Percentiles rank a stretch among this genome's conserved stretches.
Evolutionary conservation across 2,113 vertebrate genomes (phyloP).

Genomic region (Opisthocomus hoazin): DNA sequence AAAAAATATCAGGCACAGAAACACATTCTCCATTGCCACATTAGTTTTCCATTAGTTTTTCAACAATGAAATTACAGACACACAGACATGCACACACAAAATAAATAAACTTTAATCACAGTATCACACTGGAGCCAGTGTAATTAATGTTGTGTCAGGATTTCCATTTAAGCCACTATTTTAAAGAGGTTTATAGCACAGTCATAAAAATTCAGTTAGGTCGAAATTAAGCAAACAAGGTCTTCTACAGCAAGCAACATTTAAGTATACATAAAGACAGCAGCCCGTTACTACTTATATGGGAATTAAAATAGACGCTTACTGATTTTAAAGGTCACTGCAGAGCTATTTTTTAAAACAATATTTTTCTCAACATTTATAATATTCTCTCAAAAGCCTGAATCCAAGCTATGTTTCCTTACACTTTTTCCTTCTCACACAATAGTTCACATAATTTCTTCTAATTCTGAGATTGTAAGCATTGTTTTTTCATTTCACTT

Average conservation of each 20-base stretch:
- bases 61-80: conserved; percentile 69
- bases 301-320: conserved; percentile 51
- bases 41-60: conserved; percentile 72
- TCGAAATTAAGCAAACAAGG: conserved; percentile 73
- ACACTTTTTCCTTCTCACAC: conserved; percentile 19
- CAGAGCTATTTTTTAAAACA: conserved; percentile 50
- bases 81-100: conserved; percentile 28
- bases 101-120: conserved; percentile 71
- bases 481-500: conserved; percentile 9
- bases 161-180: conserved; percentile 73
- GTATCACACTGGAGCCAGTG: conserved; percentile 70
- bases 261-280: conserved; percentile 48
- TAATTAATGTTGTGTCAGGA: conserved; percentile 75
- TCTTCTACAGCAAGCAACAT: conserved; percentile 62
- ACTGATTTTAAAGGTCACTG: conserved; percentile 60
- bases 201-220: conserved; percentile 73
- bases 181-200: conserved; percentile 67
- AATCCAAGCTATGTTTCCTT: conserved; percentile 27
- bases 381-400: conserved; percentile 45
- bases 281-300: conserved; percentile 59
- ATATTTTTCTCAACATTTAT: conserved; percentile 57
- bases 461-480: background rate
- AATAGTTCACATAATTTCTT: conserved; percentile 14
- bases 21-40: conserved; percentile 74
- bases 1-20: conserved; percentile 33